Conservation (phyloP, 2,113 vertebrate species). For the Cynoglossus semilaevis region DNA sequence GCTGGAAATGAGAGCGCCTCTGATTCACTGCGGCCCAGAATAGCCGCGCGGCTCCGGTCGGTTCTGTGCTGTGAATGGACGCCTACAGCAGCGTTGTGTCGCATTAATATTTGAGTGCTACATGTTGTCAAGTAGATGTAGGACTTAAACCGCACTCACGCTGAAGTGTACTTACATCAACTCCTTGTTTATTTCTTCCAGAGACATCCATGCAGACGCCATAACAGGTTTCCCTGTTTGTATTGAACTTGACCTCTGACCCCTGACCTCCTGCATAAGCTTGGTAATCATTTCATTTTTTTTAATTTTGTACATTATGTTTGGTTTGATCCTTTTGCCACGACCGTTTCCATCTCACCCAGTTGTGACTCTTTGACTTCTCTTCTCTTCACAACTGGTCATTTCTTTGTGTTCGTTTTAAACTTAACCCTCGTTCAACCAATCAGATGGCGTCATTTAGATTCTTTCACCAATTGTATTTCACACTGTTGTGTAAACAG, state of each 20-base stretch:
- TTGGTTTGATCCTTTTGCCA: slow-evolving; percentile 70
- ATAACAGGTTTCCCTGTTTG: slow-evolving; percentile 99
- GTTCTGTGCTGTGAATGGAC: slow-evolving; percentile 55
- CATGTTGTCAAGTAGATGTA: slow-evolving; percentile 69
- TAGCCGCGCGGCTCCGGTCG: slow-evolving; percentile 55
- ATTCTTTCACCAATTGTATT: too few species aligned
- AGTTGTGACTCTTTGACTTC: background rate
- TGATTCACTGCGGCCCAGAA: slow-evolving; percentile 72
- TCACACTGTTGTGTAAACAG: too few species aligned
- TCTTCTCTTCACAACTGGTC: slow-evolving; percentile 16
- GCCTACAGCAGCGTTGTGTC: slow-evolving; percentile 70
- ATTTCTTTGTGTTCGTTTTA: background rate
- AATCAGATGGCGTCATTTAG: too few species aligned
- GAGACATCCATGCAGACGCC: slow-evolving; percentile 91
- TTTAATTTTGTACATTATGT: slow-evolving; percentile 83
- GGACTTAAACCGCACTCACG: slow-evolving; percentile 68
- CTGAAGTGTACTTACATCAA: slow-evolving; percentile 85
- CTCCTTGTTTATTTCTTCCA: slow-evolving; percentile 98
- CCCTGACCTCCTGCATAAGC: slow-evolving; percentile 98
- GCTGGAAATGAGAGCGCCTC: slow-evolving; percentile 60
- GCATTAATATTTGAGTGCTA: slow-evolving; percentile 75
- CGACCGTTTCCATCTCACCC: slow-evolving; percentile 39
- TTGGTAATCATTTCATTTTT: slow-evolving; percentile 99
- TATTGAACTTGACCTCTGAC: slow-evolving; percentile 99
- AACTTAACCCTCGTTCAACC: too few species aligned